Conservation (phyloP, 2,888 invertebrate genomes). For the Sphaerophoria rueppellii region DNA sequence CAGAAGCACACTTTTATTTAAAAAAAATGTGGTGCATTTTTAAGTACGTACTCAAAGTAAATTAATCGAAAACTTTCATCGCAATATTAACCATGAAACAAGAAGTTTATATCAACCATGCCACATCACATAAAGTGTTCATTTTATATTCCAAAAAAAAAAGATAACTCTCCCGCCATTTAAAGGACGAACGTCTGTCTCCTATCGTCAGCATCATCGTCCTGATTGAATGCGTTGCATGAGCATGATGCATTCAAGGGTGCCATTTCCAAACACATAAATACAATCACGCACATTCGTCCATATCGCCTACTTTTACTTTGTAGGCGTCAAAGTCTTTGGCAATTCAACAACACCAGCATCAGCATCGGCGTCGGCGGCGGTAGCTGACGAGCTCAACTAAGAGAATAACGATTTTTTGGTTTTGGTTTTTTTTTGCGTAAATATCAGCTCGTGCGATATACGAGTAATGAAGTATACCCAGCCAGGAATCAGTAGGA, state of each 20-base stretch:
- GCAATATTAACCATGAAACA: background rate
- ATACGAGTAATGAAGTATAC: constrained; percentile 52
- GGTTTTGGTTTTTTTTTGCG: background rate
- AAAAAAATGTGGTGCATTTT: constrained; percentile 4
- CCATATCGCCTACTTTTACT: background rate
- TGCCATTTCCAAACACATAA: background rate
- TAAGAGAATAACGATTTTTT: constrained; percentile 44
- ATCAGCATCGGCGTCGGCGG: too few species aligned
- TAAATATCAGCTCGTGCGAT: constrained; percentile 7
- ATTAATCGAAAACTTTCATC: constrained; percentile 13
- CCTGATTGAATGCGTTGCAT: constrained; percentile 45
- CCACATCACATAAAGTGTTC: constrained; percentile 12
- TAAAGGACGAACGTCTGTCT: background rate
- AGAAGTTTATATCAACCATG: background rate
- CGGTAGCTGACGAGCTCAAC: background rate
- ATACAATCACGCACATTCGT: constrained; percentile 14
- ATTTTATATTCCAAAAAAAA: background rate
- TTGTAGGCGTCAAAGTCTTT: constrained; percentile 33
- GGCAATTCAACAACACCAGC: background rate
- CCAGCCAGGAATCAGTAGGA: background rate
- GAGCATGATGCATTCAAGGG: constrained; percentile 16
- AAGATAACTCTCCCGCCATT: background rate
- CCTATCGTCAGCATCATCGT: background rate
- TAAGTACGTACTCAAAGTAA: constrained; percentile 8
- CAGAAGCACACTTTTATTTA: background rate